Base-by-base conservation (phyloP, 2,797 vertebrate genomes). In the Cossypha caffra region DNA sequence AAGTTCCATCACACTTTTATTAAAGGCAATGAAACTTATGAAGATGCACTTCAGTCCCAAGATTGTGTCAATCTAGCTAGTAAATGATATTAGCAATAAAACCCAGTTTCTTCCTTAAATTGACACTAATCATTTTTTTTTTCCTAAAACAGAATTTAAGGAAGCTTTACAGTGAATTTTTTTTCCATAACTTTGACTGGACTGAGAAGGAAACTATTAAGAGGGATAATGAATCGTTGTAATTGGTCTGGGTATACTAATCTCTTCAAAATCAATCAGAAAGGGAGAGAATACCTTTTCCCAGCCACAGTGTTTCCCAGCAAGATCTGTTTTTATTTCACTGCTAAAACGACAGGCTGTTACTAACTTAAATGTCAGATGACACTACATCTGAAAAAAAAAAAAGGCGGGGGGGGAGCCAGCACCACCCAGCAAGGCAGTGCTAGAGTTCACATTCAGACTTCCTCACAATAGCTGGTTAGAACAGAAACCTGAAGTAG, bases 261-360 rank as follows among this genome's bases (percentile, higher is more conserved):
- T 80, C 33, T 78, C 69, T 90, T 88, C 29, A 69, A 89, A 91
- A 92, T 89, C 75, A 83, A 24, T 74, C 93, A 90, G 51, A 92
- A 95, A 95, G 86, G 58, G 81, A 94, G 59, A 90, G 86, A 88
- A 64, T 80, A 74, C 48, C 21, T 96, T 96, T 96, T 93, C 88
- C 63, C 88, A 96, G 93, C 80, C 87, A 94, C 87, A 96, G 76
- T 93, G 93, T 94, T 97, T 97, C 96, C 96, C 96, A 95, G 87
- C 66, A 80, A 96, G 93, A 96, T 96, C 91, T 97, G 93, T 88
- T 97, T 97, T 97, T 97, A 96, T 96, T 98, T 96, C 96, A 97
- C 85, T 94, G 88, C 97, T 97, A 93, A 96, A 97, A 98, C 97
- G 97, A 97, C 98, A 98, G 97, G 82, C 97, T 98, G 96, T 97